phyloP scores from a whole-genome alignment of 2,888 invertebrate species.

The Himalopsyche anomala region DNA sequence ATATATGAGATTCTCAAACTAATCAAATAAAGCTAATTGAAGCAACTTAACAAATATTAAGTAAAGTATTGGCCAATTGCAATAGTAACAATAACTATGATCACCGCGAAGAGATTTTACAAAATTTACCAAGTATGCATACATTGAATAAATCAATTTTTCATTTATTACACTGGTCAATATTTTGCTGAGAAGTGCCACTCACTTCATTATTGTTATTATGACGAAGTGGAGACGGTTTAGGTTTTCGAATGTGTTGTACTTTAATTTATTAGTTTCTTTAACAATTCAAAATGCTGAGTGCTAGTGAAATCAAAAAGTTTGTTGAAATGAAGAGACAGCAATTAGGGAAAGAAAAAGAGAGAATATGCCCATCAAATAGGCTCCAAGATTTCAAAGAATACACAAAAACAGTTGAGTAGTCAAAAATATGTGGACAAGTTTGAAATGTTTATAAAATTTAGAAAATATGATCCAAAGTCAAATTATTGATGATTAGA shows the following conservation, averaged over 20 bases:
- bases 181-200: background rate
- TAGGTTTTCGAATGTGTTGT: conserved; percentile 16
- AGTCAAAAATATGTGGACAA: background rate
- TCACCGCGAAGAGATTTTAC: too few species aligned
- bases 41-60: too few species aligned
- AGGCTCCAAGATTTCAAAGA: background rate
- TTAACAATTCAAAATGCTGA: conserved; percentile 49
- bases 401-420: conserved; percentile 6
- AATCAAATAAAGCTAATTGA: too few species aligned
- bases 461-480: too few species aligned
- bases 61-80: too few species aligned
- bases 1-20: too few species aligned
- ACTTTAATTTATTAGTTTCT: background rate
- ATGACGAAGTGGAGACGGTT: background rate
- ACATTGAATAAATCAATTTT: too few species aligned
- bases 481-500: too few species aligned
- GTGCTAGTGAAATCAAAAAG: conserved; percentile 51
- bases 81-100: too few species aligned
- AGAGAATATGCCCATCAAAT: background rate
- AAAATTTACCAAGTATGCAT: too few species aligned
- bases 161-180: too few species aligned
- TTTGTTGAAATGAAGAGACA: conserved; percentile 50
- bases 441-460: too few species aligned
- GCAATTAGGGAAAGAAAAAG: conserved; percentile 52
- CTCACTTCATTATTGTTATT: conserved; percentile 21